phyloP scores from a whole-genome alignment of 2,888 invertebrate genomes.

The Agriopis marginaria region DNA sequence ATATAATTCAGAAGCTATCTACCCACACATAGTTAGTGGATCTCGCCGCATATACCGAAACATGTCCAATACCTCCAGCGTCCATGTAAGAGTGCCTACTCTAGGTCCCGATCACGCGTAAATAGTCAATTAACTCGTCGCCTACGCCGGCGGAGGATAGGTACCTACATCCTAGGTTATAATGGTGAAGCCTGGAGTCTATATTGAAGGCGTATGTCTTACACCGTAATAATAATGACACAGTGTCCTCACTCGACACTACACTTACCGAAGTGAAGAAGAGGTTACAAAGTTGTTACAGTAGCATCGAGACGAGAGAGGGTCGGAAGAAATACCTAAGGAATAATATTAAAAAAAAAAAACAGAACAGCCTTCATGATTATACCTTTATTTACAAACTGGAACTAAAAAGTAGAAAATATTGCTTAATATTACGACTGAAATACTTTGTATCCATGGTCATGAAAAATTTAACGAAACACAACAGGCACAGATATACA shows the following conservation, averaged over 20 bases:
- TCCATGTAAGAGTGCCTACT: neutral
- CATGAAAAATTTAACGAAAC: no score
- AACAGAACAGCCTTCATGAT: no score
- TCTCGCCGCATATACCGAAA: neutral
- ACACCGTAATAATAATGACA: neutral
- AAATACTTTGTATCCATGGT: no score
- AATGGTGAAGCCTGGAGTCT: neutral
- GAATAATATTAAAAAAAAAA: no score
- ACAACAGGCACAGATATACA: no score
- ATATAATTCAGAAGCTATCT: no score
- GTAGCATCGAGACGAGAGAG: no score
- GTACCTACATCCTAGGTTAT: neutral
- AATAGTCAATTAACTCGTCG: slow-evolving; percentile 23
- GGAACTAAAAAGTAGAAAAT: no score
- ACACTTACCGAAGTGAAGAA: neutral
- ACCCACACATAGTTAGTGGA: no score
- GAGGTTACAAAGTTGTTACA: neutral
- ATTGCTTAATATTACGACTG: no score
- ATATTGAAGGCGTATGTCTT: neutral
- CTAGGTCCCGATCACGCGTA: slow-evolving; percentile 4
- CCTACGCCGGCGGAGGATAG: neutral
- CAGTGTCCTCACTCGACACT: neutral
- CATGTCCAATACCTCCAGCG: neutral
- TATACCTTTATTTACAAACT: no score
- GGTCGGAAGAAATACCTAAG: no score